Evolutionary conservation across 2,797 vertebrate genomes (phyloP).

Genomic region (Pipistrellus pygmaeus): DNA sequence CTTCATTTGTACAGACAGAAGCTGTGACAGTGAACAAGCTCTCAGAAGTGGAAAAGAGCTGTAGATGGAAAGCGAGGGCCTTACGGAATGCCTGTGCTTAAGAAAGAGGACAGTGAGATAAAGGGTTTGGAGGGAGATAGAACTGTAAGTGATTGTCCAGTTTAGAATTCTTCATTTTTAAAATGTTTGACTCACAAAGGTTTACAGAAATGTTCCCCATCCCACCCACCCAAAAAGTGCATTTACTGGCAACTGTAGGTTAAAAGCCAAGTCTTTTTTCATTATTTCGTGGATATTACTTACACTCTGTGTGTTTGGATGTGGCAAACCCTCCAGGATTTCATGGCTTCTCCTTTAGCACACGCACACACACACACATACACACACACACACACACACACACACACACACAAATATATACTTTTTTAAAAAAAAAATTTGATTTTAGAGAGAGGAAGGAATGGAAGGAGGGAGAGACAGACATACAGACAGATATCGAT

Average conservation of each 20-base stretch:
- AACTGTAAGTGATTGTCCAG: not conserved
- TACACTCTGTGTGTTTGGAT: not conserved
- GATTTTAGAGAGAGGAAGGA: not conserved
- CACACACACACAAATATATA: not conserved
- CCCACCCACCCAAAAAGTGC: not conserved
- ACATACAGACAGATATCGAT: not conserved
- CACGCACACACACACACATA: too few species aligned
- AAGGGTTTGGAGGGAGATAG: not conserved
- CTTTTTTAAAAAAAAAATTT: not conserved
- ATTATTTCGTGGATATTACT: not conserved
- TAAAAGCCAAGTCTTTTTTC: not conserved
- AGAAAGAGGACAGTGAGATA: not conserved
- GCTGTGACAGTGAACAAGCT: not conserved
- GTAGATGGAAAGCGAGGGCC: not conserved
- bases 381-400: too few species aligned
- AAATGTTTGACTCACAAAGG: not conserved
- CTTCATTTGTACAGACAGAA: not conserved
- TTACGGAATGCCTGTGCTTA: not conserved
- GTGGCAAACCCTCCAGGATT: not conserved
- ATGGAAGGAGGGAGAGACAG: not conserved
- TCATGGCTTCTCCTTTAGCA: not conserved
- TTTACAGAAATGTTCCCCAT: not conserved
- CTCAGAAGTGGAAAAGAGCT: not conserved
- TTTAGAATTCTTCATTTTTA: slow-evolving; percentile 31
- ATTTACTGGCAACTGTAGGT: not conserved